A percentile compares a stretch with the other conserved stretches of the same genome.
Conservation (phyloP, 2,888 invertebrate species). For the Scrobipalpa costella region DNA sequence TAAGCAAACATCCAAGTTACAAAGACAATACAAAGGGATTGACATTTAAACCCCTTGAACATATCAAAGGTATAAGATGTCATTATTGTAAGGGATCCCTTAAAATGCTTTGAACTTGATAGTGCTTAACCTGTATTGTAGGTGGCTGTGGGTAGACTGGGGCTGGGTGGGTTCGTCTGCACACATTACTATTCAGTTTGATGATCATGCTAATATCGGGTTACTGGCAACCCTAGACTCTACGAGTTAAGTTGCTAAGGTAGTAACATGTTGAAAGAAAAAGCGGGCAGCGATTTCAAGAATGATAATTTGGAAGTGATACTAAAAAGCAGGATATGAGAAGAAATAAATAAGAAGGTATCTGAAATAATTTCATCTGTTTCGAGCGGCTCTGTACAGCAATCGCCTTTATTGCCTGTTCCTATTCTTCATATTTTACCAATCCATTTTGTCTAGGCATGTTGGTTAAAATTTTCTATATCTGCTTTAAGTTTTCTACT, state of each 20-base stretch:
- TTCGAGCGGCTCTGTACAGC: too few relatives aligned
- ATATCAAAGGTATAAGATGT: conserved; percentile 36
- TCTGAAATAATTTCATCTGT: too few relatives aligned
- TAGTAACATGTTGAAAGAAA: conserved; percentile 32
- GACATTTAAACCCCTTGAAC: conserved; percentile 14
- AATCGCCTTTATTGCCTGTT: too few relatives aligned
- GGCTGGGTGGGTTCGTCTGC: conserved; percentile 34
- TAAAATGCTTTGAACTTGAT: conserved; percentile 40
- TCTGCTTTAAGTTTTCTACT: too few relatives aligned
- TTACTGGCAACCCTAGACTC: conserved; percentile 64
- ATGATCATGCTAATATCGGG: conserved; percentile 66
- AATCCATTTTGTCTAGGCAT: too few relatives aligned
- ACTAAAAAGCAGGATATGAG: neutral
- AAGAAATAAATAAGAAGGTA: too few relatives aligned
- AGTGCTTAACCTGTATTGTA: conserved; percentile 59
- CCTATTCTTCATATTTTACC: too few relatives aligned
- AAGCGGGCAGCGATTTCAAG: conserved; percentile 37
- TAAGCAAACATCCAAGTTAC: neutral
- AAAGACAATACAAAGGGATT: neutral
- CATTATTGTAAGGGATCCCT: conserved; percentile 37
- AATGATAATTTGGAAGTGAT: neutral
- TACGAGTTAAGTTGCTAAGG: conserved; percentile 33
- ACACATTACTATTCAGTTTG: conserved; percentile 63
- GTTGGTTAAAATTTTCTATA: neutral
- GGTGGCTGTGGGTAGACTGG: neutral